phyloP scores from a whole-genome alignment of 1,140 invertebrate species.

The Steinernema feltiae region DNA sequence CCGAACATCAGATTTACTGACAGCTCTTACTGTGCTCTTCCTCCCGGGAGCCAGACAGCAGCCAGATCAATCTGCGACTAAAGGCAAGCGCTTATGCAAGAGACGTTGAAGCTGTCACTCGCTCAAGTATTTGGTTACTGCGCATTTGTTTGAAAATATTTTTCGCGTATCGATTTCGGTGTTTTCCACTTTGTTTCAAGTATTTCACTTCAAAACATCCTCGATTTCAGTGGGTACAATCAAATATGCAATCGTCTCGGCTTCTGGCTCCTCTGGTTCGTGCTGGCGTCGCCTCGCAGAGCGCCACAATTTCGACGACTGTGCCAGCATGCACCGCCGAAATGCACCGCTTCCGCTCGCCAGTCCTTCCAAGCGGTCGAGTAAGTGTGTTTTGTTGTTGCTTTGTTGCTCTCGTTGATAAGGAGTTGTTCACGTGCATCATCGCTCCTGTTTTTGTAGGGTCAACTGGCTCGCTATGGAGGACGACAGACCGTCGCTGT shows the following conservation, averaged over 20 bases:
- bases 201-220: background rate
- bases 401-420: constrained; percentile 1
- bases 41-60: background rate
- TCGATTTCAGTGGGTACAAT: constrained; percentile 7
- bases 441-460: constrained; percentile 16
- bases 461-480: constrained; percentile 73
- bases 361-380: constrained; percentile 19
- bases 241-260: background rate
- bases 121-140: background rate
- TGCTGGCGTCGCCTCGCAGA: background rate
- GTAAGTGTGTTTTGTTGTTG: constrained; percentile 19
- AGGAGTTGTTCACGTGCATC: background rate
- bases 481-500: constrained; percentile 85
- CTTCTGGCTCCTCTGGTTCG: background rate
- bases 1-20: background rate
- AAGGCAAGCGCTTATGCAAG: background rate
- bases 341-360: constrained; percentile 35
- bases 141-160: no score
- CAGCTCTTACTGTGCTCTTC: background rate
- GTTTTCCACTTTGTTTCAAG: background rate
- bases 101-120: background rate
- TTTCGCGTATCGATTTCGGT: no score
- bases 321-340: constrained; percentile 10
- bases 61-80: background rate
- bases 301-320: background rate